Conservation (phyloP, 2,888 invertebrate genomes). For the Coenonympha arcania region DNA sequence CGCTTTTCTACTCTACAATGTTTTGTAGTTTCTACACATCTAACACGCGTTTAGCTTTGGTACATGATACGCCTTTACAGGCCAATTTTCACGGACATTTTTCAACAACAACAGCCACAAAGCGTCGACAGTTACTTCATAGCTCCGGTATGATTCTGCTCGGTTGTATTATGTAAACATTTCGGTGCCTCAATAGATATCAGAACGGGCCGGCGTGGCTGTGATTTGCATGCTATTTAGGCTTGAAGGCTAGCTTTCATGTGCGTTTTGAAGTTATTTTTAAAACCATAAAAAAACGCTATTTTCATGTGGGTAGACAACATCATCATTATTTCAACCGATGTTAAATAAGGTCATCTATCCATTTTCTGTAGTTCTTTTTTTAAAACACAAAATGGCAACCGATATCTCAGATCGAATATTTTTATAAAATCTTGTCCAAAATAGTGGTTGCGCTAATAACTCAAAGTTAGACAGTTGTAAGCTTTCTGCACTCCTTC, state of each 20-base stretch:
- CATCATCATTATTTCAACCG: too few relatives aligned
- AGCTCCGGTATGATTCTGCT: conserved; percentile 38
- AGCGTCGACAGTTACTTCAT: conserved; percentile 41
- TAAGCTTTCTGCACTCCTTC: too few relatives aligned
- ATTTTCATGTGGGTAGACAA: too few relatives aligned
- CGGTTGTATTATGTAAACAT: conserved; percentile 49
- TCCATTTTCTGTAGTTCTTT: too few relatives aligned
- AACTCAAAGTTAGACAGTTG: too few relatives aligned
- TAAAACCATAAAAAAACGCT: not conserved
- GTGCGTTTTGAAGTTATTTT: not conserved
- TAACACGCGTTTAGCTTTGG: not conserved
- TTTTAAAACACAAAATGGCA: too few relatives aligned
- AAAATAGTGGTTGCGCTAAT: too few relatives aligned
- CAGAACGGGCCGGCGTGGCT: conserved; percentile 1
- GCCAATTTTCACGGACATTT: conserved; percentile 37
- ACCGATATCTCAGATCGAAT: too few relatives aligned
- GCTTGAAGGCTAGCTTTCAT: conserved; percentile 1
- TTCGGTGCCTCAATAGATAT: conserved; percentile 30
- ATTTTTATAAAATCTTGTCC: too few relatives aligned
- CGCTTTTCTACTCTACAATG: too few relatives aligned
- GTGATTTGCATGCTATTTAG: not conserved
- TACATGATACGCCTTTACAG: conserved; percentile 19
- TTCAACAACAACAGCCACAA: conserved; percentile 37
- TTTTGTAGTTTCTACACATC: conserved; percentile 29
- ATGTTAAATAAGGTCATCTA: too few relatives aligned